Percentiles rank a stretch among this genome's conserved stretches.
Evolutionary conservation across 2,797 vertebrate species (phyloP).

Genomic region (Pangasius krempfi): DNA sequence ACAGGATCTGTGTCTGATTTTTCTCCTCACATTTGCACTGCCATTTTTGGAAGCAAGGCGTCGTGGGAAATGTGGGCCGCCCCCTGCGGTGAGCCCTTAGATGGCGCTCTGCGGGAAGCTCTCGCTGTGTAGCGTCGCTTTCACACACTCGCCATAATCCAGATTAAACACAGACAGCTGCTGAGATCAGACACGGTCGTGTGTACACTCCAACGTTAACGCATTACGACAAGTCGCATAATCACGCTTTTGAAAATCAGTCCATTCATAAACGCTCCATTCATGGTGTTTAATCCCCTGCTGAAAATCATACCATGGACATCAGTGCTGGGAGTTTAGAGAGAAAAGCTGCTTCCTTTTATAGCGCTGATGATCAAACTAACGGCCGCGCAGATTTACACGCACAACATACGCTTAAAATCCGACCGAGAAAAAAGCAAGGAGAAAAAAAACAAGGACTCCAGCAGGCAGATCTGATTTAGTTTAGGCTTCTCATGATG

Average conservation of each 20-base stretch:
- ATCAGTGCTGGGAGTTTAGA: background rate
- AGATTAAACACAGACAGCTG: conserved; percentile 44
- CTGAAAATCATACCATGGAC: conserved; percentile 1
- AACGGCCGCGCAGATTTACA: background rate
- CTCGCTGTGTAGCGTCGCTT: conserved; percentile 4
- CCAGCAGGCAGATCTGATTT: background rate
- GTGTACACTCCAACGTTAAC: background rate
- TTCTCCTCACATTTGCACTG: background rate
- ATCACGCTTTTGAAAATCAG: conserved; percentile 18
- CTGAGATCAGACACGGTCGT: conserved; percentile 4
- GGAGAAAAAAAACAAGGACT: background rate
- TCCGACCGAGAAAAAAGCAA: no score
- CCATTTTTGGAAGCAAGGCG: background rate
- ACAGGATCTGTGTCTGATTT: background rate
- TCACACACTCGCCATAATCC: conserved; percentile 40
- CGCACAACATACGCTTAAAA: background rate
- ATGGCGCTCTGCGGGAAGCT: conserved; percentile 23
- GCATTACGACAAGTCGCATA: background rate
- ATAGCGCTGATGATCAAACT: background rate
- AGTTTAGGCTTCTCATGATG: background rate
- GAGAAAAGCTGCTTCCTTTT: conserved; percentile 11
- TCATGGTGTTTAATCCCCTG: background rate
- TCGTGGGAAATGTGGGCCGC: background rate
- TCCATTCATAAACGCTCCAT: conserved; percentile 15
- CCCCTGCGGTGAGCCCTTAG: background rate